Conservation (phyloP, 2,888 invertebrate species). For the Rapana venosa region DNA sequence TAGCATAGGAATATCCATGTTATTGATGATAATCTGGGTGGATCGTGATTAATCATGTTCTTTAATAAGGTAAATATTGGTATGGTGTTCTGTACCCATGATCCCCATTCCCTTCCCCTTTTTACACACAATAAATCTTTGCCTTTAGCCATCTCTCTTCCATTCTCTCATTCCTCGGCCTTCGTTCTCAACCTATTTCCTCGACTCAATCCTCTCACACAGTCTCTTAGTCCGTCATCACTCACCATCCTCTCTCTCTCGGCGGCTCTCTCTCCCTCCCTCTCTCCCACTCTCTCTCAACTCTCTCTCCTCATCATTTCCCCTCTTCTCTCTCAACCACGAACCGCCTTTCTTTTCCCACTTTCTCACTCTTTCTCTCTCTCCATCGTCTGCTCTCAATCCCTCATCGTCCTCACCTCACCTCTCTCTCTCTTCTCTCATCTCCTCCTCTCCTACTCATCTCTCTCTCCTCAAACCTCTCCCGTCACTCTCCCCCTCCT, state of each 20-base stretch:
- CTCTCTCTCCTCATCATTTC: background rate
- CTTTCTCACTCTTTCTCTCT: background rate
- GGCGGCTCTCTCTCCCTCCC: background rate
- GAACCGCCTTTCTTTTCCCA: background rate
- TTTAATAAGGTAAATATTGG: too few species aligned
- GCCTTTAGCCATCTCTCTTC: constrained; percentile 29
- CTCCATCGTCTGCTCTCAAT: background rate
- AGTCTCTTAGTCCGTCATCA: background rate
- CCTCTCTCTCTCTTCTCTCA: background rate
- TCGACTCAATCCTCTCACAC: background rate
- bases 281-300: background rate
- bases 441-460: background rate
- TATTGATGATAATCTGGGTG: too few species aligned
- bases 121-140: background rate
- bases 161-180: constrained; percentile 31
- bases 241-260: constrained; percentile 6
- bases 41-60: too few species aligned
- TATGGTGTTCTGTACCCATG: too few species aligned
- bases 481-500: background rate
- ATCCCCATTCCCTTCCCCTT: too few species aligned
- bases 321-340: background rate
- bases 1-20: too few species aligned
- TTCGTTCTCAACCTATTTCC: background rate
- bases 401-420: background rate
- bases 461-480: background rate